These are phyloP conservation scores for Metallyticus violacea DNA, from an alignment of 2,888 invertebrate genomes.

Conservation along the genomic window DNA sequence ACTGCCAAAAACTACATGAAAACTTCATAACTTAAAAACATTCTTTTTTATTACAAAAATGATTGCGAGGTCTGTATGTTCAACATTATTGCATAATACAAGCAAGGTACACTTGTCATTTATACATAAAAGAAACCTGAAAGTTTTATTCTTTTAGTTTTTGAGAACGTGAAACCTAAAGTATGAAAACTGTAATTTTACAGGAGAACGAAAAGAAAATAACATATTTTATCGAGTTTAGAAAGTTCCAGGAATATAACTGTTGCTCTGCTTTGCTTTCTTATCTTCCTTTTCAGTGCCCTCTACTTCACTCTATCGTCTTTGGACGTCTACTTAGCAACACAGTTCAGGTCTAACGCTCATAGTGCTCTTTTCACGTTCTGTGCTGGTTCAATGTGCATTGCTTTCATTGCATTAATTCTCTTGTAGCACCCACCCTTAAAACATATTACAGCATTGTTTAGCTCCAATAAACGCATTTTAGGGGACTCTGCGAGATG, in stretches of 20 bases:
- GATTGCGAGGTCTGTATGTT: too few relatives aligned
- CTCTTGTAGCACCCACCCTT: background rate
- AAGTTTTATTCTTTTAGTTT: background rate
- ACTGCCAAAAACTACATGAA: too few relatives aligned
- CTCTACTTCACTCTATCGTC: background rate
- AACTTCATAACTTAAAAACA: too few relatives aligned
- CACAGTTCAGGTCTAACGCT: background rate
- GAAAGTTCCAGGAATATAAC: background rate
- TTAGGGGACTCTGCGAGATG: too few relatives aligned
- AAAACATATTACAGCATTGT: background rate
- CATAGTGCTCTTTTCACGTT: background rate
- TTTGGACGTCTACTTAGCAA: background rate
- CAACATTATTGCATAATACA: too few relatives aligned
- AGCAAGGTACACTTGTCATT: background rate
- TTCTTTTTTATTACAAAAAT: too few relatives aligned
- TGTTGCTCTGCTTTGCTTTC: background rate
- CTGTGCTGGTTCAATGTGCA: background rate
- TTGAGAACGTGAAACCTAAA: background rate
- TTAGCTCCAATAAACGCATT: background rate
- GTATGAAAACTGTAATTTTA: background rate
- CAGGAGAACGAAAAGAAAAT: background rate
- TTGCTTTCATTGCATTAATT: background rate
- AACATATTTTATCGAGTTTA: background rate
- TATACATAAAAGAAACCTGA: background rate
- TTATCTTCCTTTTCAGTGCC: background rate